Base-by-base conservation (phyloP, 2,888 invertebrate species). In the Escarpia spicata region DNA sequence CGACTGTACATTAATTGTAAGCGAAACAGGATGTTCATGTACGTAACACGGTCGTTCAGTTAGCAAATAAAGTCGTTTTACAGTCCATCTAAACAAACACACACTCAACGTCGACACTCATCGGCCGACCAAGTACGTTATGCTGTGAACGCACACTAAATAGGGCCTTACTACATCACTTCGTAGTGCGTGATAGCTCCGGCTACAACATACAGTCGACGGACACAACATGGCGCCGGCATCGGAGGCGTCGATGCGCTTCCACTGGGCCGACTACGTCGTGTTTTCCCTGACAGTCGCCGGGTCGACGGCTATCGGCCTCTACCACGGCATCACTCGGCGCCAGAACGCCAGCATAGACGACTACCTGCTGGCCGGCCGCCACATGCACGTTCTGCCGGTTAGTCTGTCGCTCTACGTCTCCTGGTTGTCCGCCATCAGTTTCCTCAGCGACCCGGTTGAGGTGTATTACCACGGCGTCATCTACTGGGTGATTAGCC, bases 271-370 rank as follows among this genome's bases (percentile, higher is more conserved):
- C n/a, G 94, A 94, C 92, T 93, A 94, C 92, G 58, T 94, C 45
- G 92, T 93, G 3, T 94, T 93, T 89, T 92, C 44, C 31, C 26
- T 91, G 19, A 92, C 93, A 15, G 92, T 94, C 6, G 10, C 92
- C 6, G n/a, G 92, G 19, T 94, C 94, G 43, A 91, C 92, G 45
- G 44, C 58, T 6, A 92, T 94, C 44, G 94, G 96, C 2, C 93
- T 96, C n/a, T 96, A 95, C 93, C 96, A 95, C 94, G 96, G 97
- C 95, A 97, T 97, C 95, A 97, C 97, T 45, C 97, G 93, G 26
- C 97, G 97, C 94, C 96, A 97, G 95, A 96, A 97, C 95, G 97
- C 94, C 96, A 98, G 96, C 26, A 96, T 95, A 90, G 95, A 95
- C 89, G 96, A 96, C 92, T 95, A 96, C 92, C 94, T 96, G 9